These are phyloP conservation scores for Panulirus ornatus DNA, from an alignment of 1,140 invertebrate species.

Conservation along the genomic window DNA sequence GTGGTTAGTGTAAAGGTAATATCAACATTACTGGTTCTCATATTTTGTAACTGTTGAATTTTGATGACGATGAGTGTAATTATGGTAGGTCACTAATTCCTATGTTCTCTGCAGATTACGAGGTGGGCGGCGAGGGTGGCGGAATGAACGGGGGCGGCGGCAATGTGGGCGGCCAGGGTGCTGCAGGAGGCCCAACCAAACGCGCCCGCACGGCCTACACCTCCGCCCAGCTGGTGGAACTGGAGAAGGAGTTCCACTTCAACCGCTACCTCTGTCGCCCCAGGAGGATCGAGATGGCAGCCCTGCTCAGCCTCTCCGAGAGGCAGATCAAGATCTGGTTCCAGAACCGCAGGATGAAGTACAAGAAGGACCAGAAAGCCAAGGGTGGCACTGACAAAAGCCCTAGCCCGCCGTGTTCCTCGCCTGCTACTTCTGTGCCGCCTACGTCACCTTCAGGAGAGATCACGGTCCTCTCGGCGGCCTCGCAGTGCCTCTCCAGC, in stretches of 20 bases:
- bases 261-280: constrained; percentile 91
- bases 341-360: constrained; percentile 98
- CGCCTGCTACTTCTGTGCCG: constrained; percentile 28
- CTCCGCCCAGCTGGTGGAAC: constrained; percentile 82
- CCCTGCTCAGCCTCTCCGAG: constrained; percentile 87
- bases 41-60: no score
- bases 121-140: constrained; percentile 15
- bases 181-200: constrained; percentile 76
- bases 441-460: constrained; percentile 41
- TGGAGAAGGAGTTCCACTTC: constrained; percentile 95
- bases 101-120: constrained; percentile 36
- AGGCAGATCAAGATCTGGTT: constrained; percentile 98
- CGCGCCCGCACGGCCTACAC: constrained; percentile 80
- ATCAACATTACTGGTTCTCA: no score
- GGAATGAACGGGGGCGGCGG: background rate
- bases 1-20: no score
- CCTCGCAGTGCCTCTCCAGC: constrained; percentile 39
- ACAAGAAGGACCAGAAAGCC: constrained; percentile 93
- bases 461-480: background rate
- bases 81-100: background rate
- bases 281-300: constrained; percentile 89
- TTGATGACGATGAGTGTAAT: no score
- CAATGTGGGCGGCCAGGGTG: background rate
- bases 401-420: constrained; percentile 87
- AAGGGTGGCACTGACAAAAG: constrained; percentile 92